These are phyloP conservation scores for Oceanites oceanicus DNA, from an alignment of 2,113 vertebrate genomes.

Conservation along the genomic window DNA sequence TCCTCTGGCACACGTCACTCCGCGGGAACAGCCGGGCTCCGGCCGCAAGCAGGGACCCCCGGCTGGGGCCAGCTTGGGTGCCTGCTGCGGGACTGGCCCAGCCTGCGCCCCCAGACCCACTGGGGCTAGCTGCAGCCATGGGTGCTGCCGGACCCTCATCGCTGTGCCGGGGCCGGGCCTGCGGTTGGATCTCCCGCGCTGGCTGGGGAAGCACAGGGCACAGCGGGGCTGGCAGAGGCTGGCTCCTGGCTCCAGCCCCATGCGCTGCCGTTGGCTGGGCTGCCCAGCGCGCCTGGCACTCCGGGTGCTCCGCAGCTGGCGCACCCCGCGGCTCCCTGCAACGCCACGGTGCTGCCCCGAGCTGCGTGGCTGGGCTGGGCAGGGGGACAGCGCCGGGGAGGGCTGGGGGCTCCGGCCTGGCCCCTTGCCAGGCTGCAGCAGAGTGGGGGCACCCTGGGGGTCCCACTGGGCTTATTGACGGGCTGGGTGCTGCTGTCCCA, in stretches of 20 bases:
- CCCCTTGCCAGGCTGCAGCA: no score
- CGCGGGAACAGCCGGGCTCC: rapidly evolving
- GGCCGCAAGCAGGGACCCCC: neutral
- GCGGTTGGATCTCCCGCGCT: neutral
- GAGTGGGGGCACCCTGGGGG: no score
- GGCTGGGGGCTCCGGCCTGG: neutral
- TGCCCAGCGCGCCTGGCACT: no score
- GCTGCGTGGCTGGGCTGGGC: neutral
- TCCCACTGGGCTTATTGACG: no score
- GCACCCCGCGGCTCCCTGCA: neutral
- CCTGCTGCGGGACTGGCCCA: neutral
- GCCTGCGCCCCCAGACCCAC: neutral
- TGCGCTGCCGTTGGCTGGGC: no score
- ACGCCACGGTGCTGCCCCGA: neutral
- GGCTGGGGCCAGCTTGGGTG: neutral
- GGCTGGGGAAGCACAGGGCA: no score
- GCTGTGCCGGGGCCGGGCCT: neutral
- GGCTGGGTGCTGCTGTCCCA: neutral
- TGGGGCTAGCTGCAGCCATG: no score
- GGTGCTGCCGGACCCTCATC: rapidly evolving
- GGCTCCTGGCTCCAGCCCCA: neutral
- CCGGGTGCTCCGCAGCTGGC: no score
- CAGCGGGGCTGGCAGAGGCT: neutral
- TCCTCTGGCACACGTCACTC: neutral
- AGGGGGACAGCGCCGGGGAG: neutral